These are phyloP conservation scores for Sinelater perroti DNA, from an alignment of 2,888 invertebrate species.

Conservation along the genomic window DNA sequence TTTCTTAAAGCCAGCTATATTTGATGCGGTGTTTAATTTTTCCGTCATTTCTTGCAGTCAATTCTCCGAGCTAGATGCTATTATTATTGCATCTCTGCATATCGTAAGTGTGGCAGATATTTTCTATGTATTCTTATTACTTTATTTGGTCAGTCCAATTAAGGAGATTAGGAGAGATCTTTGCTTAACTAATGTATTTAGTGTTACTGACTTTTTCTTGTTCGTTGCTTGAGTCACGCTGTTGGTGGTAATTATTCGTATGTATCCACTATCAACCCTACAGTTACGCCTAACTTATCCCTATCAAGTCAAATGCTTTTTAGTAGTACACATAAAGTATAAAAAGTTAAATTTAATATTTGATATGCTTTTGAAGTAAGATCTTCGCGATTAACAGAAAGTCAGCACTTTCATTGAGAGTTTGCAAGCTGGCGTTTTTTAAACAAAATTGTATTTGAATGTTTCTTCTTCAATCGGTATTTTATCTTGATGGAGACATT, in stretches of 20 bases:
- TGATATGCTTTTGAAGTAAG: too few species aligned
- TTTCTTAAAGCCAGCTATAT: too few species aligned
- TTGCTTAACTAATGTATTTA: neutral
- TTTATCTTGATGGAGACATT: neutral
- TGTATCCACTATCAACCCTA: neutral
- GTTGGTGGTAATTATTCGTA: neutral
- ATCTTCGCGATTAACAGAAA: too few species aligned
- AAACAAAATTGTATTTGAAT: neutral
- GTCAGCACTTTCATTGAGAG: neutral
- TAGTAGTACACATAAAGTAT: too few species aligned
- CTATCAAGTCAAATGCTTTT: neutral
- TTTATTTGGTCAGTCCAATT: neutral
- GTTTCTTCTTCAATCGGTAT: neutral
- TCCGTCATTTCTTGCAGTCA: too few species aligned
- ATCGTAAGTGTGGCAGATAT: too few species aligned
- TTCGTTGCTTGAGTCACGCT: neutral
- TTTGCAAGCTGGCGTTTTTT: neutral
- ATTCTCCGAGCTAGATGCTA: too few species aligned
- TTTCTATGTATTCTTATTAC: too few species aligned
- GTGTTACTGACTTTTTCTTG: neutral
- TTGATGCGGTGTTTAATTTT: too few species aligned
- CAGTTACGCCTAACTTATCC: neutral
- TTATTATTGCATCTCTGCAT: too few species aligned
- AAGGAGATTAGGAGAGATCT: neutral
- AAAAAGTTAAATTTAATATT: too few species aligned